Conservation (phyloP, 92 coral and sea anemone species). For the Galaxea fascicularis region DNA sequence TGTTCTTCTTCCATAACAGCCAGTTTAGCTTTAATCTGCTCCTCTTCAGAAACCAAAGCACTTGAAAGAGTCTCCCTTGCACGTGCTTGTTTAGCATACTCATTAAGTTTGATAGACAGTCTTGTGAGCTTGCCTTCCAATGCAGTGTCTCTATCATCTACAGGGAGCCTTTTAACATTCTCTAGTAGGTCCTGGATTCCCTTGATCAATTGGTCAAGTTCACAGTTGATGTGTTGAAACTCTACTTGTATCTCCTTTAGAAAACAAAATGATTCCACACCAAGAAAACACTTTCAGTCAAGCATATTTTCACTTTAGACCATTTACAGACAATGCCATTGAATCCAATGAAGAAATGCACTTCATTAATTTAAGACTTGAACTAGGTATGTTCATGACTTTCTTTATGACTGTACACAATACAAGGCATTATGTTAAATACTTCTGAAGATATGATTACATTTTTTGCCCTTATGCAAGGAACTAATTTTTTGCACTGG, state of each 20-base stretch:
- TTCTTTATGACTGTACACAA: too few species aligned
- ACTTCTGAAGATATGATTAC: too few species aligned
- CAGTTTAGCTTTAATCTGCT: conserved; percentile 64
- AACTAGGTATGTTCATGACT: too few species aligned
- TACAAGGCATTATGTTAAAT: too few species aligned
- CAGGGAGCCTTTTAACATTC: conserved; percentile 32
- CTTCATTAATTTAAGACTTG: too few species aligned
- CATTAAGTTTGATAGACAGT: conserved; percentile 36
- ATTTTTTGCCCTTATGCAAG: too few species aligned
- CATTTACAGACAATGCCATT: too few species aligned
- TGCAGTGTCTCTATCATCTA: conserved; percentile 50
- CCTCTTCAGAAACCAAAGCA: conserved; percentile 74
- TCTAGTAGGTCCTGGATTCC: conserved; percentile 30
- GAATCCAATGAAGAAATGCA: too few species aligned
- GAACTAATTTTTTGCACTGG: too few species aligned
- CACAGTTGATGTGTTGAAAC: conserved; percentile 46
- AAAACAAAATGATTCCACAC: conserved; percentile 18
- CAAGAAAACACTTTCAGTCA: not conserved
- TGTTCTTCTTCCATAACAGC: conserved; percentile 78
- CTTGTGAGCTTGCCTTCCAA: conserved; percentile 49
- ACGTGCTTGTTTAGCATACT: conserved; percentile 66
- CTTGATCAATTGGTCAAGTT: conserved; percentile 41
- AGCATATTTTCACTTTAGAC: too few species aligned
- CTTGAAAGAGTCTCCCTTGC: conserved; percentile 77
- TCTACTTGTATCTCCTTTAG: conserved; percentile 60